Percentiles rank a stretch among this genome's conserved stretches.
Evolutionary conservation across 30 jellyfish, hydroid and myxozoan genomes (phyloP).

Genomic region (Cassiopea xamachana): DNA sequence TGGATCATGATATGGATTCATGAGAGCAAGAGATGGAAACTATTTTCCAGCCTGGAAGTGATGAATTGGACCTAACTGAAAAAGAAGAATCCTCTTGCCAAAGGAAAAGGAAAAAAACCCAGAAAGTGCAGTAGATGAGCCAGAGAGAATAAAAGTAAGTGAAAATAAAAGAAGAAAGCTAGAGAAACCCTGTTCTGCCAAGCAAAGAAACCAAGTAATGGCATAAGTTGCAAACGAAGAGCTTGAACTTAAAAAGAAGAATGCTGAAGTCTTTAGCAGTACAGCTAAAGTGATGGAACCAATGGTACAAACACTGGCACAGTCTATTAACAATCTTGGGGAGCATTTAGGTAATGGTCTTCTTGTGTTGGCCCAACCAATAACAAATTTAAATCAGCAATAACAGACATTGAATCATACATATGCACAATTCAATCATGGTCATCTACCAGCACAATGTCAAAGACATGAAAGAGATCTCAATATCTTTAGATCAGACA

Average conservation of each 20-base stretch:
- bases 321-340: too few species aligned
- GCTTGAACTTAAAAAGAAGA: not conserved
- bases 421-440: too few species aligned
- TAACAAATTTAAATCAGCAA: too few species aligned
- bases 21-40: not conserved
- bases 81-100: not conserved
- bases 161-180: constrained; percentile 51
- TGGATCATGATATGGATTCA: not conserved
- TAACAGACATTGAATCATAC: too few species aligned
- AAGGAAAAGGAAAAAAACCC: not conserved
- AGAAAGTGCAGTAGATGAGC: not conserved
- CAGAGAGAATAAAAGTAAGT: not conserved
- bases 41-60: not conserved
- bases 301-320: too few species aligned
- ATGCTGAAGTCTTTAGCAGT: not conserved
- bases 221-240: constrained; percentile 13
- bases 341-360: too few species aligned
- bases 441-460: too few species aligned
- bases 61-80: not conserved
- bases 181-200: constrained; percentile 8
- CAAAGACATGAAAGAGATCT: too few species aligned
- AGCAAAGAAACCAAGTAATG: constrained; percentile 20
- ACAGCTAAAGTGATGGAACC: too few species aligned
- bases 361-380: too few species aligned
- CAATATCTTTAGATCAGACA: too few species aligned